Conservation (phyloP, 2,797 vertebrate species). For the Australoheros facetus region DNA sequence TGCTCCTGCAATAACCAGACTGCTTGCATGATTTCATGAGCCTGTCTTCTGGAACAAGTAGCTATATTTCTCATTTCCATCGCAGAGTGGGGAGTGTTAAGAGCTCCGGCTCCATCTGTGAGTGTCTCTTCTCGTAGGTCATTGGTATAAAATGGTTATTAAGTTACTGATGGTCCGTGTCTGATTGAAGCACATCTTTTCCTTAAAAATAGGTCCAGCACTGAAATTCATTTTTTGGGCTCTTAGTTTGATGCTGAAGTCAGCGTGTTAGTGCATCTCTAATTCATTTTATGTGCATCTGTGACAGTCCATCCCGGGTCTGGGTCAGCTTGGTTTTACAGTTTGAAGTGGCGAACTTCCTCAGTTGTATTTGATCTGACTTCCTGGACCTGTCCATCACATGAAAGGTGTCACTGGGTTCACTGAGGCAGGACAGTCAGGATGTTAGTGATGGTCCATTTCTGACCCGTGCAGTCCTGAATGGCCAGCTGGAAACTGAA, state of each 20-base stretch:
- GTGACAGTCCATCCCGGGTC: not conserved
- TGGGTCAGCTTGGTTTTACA: not conserved
- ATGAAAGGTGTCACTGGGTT: not conserved
- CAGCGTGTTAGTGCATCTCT: conserved; percentile 14
- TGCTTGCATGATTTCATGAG: conserved; percentile 35
- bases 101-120: conserved; percentile 34
- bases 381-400: not conserved
- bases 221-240: conserved; percentile 15
- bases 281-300: not conserved
- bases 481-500: conserved; percentile 89
- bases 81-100: conserved; percentile 30
- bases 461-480: conserved; percentile 91
- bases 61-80: conserved; percentile 34
- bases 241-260: conserved; percentile 23
- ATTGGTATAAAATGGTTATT: conserved; percentile 45
- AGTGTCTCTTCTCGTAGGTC: conserved; percentile 43
- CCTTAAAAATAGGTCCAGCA: conserved; percentile 22
- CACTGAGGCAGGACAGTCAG: conserved; percentile 78
- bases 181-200: conserved; percentile 35
- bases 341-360: not conserved
- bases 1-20: conserved; percentile 28
- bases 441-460: conserved; percentile 93
- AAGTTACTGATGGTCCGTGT: conserved; percentile 45
- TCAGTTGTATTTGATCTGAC: not conserved
- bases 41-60: conserved; percentile 11